phyloP scores from a whole-genome alignment of 2,113 vertebrate genomes.

The Dermatemys mawii region DNA sequence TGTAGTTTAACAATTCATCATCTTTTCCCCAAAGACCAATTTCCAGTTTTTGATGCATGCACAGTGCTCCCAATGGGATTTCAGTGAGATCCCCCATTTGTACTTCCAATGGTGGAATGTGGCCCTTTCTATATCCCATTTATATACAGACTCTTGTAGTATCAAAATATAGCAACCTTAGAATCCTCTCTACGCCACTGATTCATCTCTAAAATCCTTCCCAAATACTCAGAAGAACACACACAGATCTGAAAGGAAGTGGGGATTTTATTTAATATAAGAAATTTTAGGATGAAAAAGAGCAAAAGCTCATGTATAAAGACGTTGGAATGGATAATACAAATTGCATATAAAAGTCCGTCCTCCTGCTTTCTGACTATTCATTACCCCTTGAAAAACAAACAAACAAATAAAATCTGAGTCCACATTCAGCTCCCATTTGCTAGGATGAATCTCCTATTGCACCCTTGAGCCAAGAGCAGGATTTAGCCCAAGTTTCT shows the following conservation, averaged over 20 bases:
- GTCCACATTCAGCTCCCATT: neutral
- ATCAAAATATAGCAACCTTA: neutral
- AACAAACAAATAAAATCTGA: neutral
- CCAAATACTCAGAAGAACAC: neutral
- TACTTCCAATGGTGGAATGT: neutral
- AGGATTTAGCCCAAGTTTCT: neutral
- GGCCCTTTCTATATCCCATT: rapidly evolving
- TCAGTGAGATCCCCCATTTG: neutral
- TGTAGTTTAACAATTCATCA: neutral
- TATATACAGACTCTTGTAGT: neutral
- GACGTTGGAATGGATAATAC: too few relatives aligned
- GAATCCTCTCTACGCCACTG: neutral
- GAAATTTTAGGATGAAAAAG: neutral
- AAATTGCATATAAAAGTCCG: neutral
- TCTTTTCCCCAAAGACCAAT: neutral
- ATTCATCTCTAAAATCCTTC: neutral
- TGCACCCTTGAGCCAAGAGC: neutral
- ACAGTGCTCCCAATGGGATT: neutral
- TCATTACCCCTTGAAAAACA: neutral
- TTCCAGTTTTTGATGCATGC: neutral
- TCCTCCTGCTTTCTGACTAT: neutral
- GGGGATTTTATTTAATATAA: neutral
- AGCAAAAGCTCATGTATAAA: neutral
- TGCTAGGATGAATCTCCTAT: neutral
- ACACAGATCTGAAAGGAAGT: too few relatives aligned